Base-by-base conservation (phyloP, 2,113 vertebrate species). In the Oophaga pumilio region DNA sequence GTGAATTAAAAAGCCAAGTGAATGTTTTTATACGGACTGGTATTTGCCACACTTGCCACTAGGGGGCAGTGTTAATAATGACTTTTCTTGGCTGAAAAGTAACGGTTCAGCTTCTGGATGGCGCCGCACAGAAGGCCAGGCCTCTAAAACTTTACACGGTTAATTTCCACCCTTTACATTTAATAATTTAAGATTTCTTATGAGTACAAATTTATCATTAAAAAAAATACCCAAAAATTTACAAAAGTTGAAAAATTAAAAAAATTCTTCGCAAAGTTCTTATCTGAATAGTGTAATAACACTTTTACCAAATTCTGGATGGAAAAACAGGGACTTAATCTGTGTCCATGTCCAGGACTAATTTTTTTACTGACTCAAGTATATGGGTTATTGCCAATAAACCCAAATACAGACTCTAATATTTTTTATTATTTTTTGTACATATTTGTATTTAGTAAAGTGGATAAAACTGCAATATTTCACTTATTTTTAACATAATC, bases 11-110 rank as follows among this genome's bases (percentile, higher is more conserved):
- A 14, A 17, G 69, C 8, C 26, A 43, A 73, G 76, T 17, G 13
- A 26, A 57, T 57, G 14, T 10, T 50, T 78, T 17, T 76, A 14
- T n/a, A 24, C 49, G 14, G 8, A 52, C 33, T 81, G 59, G 9
- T 17, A 26, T 22, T 8, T 20, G 8, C 0, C 13, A n/a, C 53
- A 18, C 26, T 2, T 82, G 59, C 59, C 79, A 82, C 59, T 49
- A 82, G 79, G 33, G 79, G 79, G 33, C 59, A 64, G 33, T 64
- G 18, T 81, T 64, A 60, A 62, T 28, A 81, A 33, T 33, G 17
- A 6, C 8, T 78, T 24, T 53, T 2, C 13, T 57, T 80, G 77
- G 52, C 13, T 28, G 8, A 26, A 8, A 12, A 26, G 33, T 43
- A 26, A 77, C 7, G 12, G n/a, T 57, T 43, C 15, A 6, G 43